Evolutionary conservation across 2,888 invertebrate genomes (phyloP).

Genomic region (Perizoma affinitatum): DNA sequence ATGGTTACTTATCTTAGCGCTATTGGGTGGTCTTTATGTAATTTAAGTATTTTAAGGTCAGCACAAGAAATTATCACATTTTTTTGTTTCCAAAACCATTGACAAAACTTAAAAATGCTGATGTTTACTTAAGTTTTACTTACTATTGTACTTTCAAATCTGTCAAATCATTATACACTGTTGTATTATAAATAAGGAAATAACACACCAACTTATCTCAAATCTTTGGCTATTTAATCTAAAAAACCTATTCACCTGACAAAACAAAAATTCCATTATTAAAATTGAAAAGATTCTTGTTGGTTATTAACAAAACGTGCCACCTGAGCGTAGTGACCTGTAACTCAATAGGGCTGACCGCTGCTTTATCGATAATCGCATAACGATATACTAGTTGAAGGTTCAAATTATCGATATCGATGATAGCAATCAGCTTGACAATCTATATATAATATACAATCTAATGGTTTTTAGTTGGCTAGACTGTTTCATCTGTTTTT

Average conservation of each 20-base stretch:
- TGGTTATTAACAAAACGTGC: conserved; percentile 51
- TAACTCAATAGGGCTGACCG: conserved; percentile 33
- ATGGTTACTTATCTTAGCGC: too few species aligned
- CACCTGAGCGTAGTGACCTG: conserved; percentile 54
- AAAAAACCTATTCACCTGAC: conserved; percentile 28
- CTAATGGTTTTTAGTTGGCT: too few species aligned
- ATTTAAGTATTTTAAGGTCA: too few species aligned
- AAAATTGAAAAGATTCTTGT: conserved; percentile 43
- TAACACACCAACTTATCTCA: conserved; percentile 16
- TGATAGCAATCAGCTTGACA: background rate
- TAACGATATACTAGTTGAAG: background rate
- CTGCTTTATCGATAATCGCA: conserved; percentile 10
- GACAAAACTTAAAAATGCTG: too few species aligned
- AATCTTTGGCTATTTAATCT: conserved; percentile 22
- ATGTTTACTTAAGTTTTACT: too few species aligned
- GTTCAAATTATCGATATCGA: background rate
- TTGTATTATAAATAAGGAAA: conserved; percentile 7
- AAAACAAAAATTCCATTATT: conserved; percentile 31
- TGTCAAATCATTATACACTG: background rate
- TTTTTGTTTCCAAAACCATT: too few species aligned
- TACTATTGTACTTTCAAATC: background rate
- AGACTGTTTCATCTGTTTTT: too few species aligned
- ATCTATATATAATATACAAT: too few species aligned
- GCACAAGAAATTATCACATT: too few species aligned
- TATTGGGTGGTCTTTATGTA: too few species aligned